Conservation (phyloP, 1,140 invertebrate genomes). For the Polypedilum pembai region DNA sequence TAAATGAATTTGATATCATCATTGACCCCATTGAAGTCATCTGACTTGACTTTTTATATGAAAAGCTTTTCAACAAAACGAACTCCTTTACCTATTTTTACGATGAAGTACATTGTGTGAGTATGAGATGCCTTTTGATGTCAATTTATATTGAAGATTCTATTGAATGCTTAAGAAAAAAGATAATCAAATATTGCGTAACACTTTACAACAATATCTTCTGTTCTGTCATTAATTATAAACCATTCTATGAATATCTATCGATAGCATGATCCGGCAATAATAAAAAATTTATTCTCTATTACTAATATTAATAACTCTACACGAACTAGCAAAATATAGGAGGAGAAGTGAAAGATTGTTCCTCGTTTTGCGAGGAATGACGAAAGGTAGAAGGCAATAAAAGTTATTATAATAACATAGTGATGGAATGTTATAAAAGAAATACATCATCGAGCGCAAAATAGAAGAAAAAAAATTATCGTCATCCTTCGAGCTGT, state of each 20-base stretch:
- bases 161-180: not conserved
- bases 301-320: too few relatives aligned
- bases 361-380: not conserved
- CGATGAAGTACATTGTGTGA: not conserved
- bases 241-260: too few relatives aligned
- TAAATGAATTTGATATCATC: not conserved
- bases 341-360: not conserved
- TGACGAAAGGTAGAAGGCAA: not conserved
- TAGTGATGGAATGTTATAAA: not conserved
- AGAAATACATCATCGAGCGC: not conserved
- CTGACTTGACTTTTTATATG: not conserved
- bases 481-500: not conserved
- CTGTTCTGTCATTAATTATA: too few relatives aligned
- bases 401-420: not conserved
- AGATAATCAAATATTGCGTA: not conserved
- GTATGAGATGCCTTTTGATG: not conserved
- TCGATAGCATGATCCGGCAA: too few relatives aligned
- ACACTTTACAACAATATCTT: not conserved
- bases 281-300: too few relatives aligned
- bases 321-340: too few relatives aligned
- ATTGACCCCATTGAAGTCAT: not conserved
- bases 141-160: not conserved
- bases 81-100: not conserved
- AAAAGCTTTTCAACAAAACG: not conserved
- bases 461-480: not conserved